Conservation (phyloP, 2,888 invertebrate species). For the Diarsia rubi region DNA sequence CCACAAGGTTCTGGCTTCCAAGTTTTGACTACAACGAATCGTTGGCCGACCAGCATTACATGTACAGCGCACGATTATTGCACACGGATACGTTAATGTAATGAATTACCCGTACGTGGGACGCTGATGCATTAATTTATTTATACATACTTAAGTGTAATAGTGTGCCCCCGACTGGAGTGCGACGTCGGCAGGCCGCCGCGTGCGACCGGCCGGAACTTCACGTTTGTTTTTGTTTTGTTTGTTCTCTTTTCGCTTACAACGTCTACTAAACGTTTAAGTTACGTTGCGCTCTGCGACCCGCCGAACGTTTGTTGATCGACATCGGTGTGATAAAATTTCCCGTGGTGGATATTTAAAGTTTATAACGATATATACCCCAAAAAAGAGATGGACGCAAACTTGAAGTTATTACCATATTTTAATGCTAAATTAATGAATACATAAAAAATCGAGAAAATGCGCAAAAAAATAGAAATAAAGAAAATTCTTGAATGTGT, state of each 20-base stretch:
- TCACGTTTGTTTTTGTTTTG: slow-evolving; percentile 89
- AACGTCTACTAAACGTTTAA: slow-evolving; percentile 77
- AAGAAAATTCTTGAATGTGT: slow-evolving; percentile 89
- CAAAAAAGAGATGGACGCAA: slow-evolving; percentile 86
- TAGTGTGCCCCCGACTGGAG: slow-evolving; percentile 59
- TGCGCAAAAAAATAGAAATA: slow-evolving; percentile 89
- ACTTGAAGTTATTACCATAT: slow-evolving; percentile 89
- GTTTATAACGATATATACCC: slow-evolving; percentile 81
- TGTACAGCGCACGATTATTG: slow-evolving; percentile 68
- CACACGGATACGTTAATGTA: slow-evolving; percentile 66
- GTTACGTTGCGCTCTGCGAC: slow-evolving; percentile 80
- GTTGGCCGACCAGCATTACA: slow-evolving; percentile 65
- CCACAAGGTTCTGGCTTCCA: slow-evolving; percentile 27
- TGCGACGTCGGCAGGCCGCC: slow-evolving; percentile 63
- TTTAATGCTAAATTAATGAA: slow-evolving; percentile 91
- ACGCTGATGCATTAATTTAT: slow-evolving; percentile 76
- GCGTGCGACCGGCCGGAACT: slow-evolving; percentile 79
- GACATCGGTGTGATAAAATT: slow-evolving; percentile 78
- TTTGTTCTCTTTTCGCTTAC: slow-evolving; percentile 89
- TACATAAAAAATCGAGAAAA: slow-evolving; percentile 83
- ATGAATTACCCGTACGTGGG: slow-evolving; percentile 70
- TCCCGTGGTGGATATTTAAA: slow-evolving; percentile 79
- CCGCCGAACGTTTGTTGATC: slow-evolving; percentile 78
- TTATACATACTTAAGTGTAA: slow-evolving; percentile 72
- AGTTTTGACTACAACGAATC: slow-evolving; percentile 67